Percentiles rank a stretch among this genome's conserved stretches.
Evolutionary conservation across 2,797 vertebrate genomes (phyloP).

Genomic region (Neostethus bicornis): DNA sequence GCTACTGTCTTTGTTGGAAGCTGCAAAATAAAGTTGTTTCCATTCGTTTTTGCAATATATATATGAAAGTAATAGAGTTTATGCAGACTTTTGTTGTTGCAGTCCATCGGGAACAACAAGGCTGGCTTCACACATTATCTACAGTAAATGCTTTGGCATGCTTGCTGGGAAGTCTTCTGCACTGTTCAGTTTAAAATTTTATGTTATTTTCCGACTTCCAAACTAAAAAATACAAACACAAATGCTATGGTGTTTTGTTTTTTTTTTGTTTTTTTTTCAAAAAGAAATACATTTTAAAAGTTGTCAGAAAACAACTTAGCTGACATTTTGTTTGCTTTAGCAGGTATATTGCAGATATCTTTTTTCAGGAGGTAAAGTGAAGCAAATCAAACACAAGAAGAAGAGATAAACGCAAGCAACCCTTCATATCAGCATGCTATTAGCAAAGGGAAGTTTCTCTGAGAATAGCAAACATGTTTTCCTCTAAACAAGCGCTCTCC

Average conservation of each 20-base stretch:
- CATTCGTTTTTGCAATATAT: conserved; percentile 9
- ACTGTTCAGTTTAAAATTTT: conserved; percentile 24
- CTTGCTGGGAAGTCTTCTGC: conserved; percentile 14
- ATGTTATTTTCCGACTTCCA: conserved; percentile 33
- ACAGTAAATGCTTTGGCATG: conserved; percentile 22
- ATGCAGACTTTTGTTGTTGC: not conserved
- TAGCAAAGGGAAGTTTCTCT: conserved; percentile 33
- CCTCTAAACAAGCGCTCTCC: conserved; percentile 45
- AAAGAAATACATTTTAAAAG: conserved; percentile 20
- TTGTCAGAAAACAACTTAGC: not conserved
- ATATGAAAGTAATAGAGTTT: conserved; percentile 9
- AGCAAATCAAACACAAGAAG: conserved; percentile 18
- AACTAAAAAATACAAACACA: no score
- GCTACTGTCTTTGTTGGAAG: no score
- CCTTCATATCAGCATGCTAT: conserved; percentile 23
- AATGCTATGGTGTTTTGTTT: no score
- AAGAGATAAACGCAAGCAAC: conserved; percentile 34
- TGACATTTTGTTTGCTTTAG: conserved; percentile 40
- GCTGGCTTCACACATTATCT: conserved; percentile 27
- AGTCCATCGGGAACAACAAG: conserved; percentile 13
- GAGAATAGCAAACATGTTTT: conserved; percentile 61
- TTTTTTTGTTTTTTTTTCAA: no score
- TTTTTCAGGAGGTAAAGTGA: conserved; percentile 15
- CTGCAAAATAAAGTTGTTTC: conserved; percentile 9
- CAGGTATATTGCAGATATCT: conserved; percentile 50